Evolutionary conservation across 2,113 vertebrate species (phyloP).

Genomic region (Bos taurus): ARS-UCD2.0 NC_037347.1:28298001-28298500

Average conservation of each 20-base stretch:
- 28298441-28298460: not conserved
- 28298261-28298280: slow-evolving; percentile 3
- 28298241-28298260: not conserved
- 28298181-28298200: not conserved
- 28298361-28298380: slow-evolving; percentile 38
- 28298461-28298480: slow-evolving; percentile 4
- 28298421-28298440: not conserved
- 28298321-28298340: not conserved
- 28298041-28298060: not conserved
- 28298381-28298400: not conserved
- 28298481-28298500: not conserved
- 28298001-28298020: not conserved
- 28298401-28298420: not conserved
- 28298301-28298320: not conserved
- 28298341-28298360: not conserved
- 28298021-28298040: not conserved
- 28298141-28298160: not conserved
- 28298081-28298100: not conserved
- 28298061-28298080: not conserved
- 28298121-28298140: not conserved
- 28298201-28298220: not conserved
- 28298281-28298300: not conserved
- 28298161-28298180: not conserved
- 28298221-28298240: not conserved
- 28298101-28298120: not conserved